phyloP scores from a whole-genome alignment of 2,888 invertebrate species.

The Ophion costatus region DNA sequence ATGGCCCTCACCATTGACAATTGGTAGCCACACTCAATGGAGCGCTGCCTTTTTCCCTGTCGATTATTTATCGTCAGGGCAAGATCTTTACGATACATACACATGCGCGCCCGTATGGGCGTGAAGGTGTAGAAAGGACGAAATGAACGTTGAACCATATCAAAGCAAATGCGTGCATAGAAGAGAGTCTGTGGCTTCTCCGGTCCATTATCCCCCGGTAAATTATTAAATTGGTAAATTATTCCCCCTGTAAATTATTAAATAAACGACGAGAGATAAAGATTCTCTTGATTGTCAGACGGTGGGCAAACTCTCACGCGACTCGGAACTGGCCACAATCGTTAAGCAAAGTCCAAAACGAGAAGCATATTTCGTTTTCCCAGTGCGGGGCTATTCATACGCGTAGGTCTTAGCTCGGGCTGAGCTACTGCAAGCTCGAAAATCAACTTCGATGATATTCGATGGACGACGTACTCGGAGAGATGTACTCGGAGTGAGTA shows the following conservation, averaged over 20 bases:
- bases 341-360: constrained; percentile 22
- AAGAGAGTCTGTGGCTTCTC: constrained; percentile 53
- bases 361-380: background rate
- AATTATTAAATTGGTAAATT: constrained; percentile 81
- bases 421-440: background rate
- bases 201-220: constrained; percentile 76
- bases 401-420: no score
- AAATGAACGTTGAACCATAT: constrained; percentile 70
- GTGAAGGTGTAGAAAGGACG: constrained; percentile 53
- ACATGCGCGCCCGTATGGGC: background rate
- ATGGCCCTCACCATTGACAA: background rate
- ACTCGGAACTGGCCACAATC: constrained; percentile 9
- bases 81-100: background rate
- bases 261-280: constrained; percentile 76
- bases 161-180: constrained; percentile 47
- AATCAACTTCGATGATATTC: constrained; percentile 43
- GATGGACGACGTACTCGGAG: background rate
- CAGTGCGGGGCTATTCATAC: background rate
- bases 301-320: constrained; percentile 57
- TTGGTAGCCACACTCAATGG: background rate
- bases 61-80: background rate
- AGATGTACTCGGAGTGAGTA: background rate
- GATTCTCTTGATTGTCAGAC: constrained; percentile 65
- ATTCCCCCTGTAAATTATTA: constrained; percentile 79
- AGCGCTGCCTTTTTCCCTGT: background rate